phyloP scores from a whole-genome alignment of 2,113 vertebrate species.

The Actenoides hombroni region DNA sequence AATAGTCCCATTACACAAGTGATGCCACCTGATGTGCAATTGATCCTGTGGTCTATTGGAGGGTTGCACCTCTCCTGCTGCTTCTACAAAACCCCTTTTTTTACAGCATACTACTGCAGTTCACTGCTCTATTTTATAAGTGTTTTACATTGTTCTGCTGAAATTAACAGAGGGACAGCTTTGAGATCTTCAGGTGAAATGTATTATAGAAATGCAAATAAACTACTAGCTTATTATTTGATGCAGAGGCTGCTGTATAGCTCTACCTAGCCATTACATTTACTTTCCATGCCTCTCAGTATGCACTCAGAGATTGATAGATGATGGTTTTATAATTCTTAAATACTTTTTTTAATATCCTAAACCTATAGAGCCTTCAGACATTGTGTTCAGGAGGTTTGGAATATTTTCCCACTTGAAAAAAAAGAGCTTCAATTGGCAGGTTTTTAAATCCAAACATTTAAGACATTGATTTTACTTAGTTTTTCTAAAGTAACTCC shows the following conservation, averaged over 20 bases:
- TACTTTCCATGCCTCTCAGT: constrained; percentile 33
- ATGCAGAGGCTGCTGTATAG: background rate
- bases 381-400: constrained; percentile 54
- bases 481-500: constrained; percentile 66
- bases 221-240: constrained; percentile 15
- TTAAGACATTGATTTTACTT: constrained; percentile 64
- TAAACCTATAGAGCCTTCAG: constrained; percentile 54
- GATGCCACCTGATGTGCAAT: background rate
- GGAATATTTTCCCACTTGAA: constrained; percentile 51
- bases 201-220: constrained; percentile 35
- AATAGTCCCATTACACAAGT: background rate
- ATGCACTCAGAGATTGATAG: constrained; percentile 45
- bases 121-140: background rate
- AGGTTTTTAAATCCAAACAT: constrained; percentile 56
- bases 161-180: background rate
- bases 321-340: constrained; percentile 55
- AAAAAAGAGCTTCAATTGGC: constrained; percentile 13
- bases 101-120: background rate
- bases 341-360: constrained; percentile 59
- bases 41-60: background rate
- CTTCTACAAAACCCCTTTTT: background rate
- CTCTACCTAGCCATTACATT: constrained; percentile 10
- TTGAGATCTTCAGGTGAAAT: constrained; percentile 28
- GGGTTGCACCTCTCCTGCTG: background rate
- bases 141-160: background rate